Conservation (phyloP, 2,888 invertebrate species). For the Exocentrus adspersus region DNA sequence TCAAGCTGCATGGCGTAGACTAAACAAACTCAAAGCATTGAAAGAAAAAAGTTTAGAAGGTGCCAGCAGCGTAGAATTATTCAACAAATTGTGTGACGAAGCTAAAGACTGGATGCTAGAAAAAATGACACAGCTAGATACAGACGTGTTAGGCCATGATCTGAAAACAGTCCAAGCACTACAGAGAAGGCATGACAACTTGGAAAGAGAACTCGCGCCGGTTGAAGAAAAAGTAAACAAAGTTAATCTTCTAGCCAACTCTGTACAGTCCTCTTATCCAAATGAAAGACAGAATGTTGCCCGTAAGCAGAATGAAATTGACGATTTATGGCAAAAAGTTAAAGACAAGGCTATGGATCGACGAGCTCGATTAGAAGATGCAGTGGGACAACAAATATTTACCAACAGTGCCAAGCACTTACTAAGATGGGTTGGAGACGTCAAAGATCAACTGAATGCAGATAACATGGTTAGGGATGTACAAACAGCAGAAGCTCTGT, state of each 20-base stretch:
- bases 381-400: slow-evolving; percentile 95
- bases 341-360: slow-evolving; percentile 86
- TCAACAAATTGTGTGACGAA: slow-evolving; percentile 95
- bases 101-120: slow-evolving; percentile 98
- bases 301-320: slow-evolving; percentile 83
- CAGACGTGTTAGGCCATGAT: slow-evolving; percentile 81
- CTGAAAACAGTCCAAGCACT: slow-evolving; percentile 90
- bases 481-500: slow-evolving; percentile 88
- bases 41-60: slow-evolving; percentile 92
- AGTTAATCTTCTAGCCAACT: slow-evolving; percentile 85
- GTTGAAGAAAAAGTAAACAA: slow-evolving; percentile 90
- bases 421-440: slow-evolving; percentile 83
- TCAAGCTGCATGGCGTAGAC: slow-evolving; percentile 87
- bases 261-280: slow-evolving; percentile 93
- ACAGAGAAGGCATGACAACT: slow-evolving; percentile 90
- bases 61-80: slow-evolving; percentile 85
- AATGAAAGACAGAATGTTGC: slow-evolving; percentile 88
- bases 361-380: slow-evolving; percentile 87
- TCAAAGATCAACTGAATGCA: slow-evolving; percentile 81
- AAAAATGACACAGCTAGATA: slow-evolving; percentile 90
- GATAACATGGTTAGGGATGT: slow-evolving; percentile 87
- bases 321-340: slow-evolving; percentile 88
- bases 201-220: slow-evolving; percentile 94
- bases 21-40: slow-evolving; percentile 86
- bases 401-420: slow-evolving; percentile 84